Base-by-base conservation (phyloP, 2,113 vertebrate species). In the Megaceryle maxima region DNA sequence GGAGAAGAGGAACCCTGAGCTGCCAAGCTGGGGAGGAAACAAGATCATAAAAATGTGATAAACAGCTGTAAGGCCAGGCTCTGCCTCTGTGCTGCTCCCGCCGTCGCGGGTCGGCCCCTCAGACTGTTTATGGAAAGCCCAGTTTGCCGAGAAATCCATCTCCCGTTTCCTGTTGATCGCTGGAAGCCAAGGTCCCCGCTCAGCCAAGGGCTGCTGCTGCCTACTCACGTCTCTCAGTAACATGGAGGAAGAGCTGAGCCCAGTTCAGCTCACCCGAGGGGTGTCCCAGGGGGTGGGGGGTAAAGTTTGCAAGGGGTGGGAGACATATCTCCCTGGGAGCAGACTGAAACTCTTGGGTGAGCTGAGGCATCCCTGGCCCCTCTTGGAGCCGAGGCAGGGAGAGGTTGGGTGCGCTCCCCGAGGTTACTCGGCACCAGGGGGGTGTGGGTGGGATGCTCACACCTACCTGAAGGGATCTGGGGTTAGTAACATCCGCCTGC, bases 41-140 rank as follows among this genome's bases (percentile, higher is more conserved):
- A 11, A 93, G 83, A 83, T 85, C 87, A 87, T 48, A 91, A 87
- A 85, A 78, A 94, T 95, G 96, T 12, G 88, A 93, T 97, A 95
- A 96, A 95, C 92, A 95, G 88, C 91, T 96, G 90, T 86, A 96
- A 93, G 93, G 86, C 93, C 93, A 59, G 2, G 77, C 92, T 70
- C 88, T 73, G 95, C 81, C 84, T 91, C 92, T 92, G 91, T 3
- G 5, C 93, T 87, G 89, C 92, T 91, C 90, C 95, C 72, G 90
- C 91, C 88, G 92, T 83, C 87, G 83, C 84, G 59, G 93, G 95
- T 97, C 93, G 92, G 95, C 91, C 93, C 88, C 94, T 94, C 94
- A 95, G 95, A 88, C 94, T 97, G 97, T 97, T 97, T 97, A 97
- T 97, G 97, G 96, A 96, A 97, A 96, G 91, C 90, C 80, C 91